phyloP scores from a whole-genome alignment of 2,888 invertebrate species.

The Drosophila algonquin region DNA sequence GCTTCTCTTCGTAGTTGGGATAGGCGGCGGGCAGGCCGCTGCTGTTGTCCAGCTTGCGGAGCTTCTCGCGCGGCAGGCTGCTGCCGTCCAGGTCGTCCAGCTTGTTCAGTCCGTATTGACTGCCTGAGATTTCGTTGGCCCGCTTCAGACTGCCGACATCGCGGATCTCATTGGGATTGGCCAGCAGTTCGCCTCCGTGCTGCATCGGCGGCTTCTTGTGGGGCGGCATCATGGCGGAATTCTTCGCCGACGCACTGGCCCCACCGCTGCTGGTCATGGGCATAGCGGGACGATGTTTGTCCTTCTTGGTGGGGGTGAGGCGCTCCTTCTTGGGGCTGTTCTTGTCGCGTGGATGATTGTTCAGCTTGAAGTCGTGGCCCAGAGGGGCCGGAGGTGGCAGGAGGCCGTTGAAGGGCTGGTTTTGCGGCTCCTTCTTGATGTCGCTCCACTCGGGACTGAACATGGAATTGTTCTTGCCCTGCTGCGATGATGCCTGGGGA shows the following conservation, averaged over 20 bases:
- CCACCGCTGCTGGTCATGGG: constrained; percentile 24
- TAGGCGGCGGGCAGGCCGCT: constrained; percentile 45
- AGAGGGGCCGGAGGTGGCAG: constrained; percentile 66
- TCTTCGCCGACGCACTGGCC: constrained; percentile 40
- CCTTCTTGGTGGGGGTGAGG: constrained; percentile 81
- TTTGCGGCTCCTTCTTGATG: constrained; percentile 67
- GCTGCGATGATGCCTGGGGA: constrained; percentile 30
- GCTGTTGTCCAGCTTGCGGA: constrained; percentile 78
- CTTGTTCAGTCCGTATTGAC: constrained; percentile 63
- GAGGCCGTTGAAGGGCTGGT: constrained; percentile 56
- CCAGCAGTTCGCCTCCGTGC: constrained; percentile 55
- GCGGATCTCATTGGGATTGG: constrained; percentile 50
- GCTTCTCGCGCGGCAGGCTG: constrained; percentile 75
- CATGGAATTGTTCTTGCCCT: constrained; percentile 74
- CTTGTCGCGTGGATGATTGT: constrained; percentile 70
- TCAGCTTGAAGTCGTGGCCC: constrained; percentile 59
- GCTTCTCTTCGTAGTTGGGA: constrained; percentile 64
- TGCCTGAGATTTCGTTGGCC: constrained; percentile 68
- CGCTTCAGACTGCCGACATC: constrained; percentile 67
- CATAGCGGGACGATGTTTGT: constrained; percentile 77
- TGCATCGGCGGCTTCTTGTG: constrained; percentile 56
- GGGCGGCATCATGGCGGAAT: constrained; percentile 60
- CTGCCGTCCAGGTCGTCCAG: constrained; percentile 72
- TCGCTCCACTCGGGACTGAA: constrained; percentile 84
- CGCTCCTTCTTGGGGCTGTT: constrained; percentile 83